phyloP scores from a whole-genome alignment of 2,888 invertebrate genomes.

The Sphaerolaimus hirsutus region DNA sequence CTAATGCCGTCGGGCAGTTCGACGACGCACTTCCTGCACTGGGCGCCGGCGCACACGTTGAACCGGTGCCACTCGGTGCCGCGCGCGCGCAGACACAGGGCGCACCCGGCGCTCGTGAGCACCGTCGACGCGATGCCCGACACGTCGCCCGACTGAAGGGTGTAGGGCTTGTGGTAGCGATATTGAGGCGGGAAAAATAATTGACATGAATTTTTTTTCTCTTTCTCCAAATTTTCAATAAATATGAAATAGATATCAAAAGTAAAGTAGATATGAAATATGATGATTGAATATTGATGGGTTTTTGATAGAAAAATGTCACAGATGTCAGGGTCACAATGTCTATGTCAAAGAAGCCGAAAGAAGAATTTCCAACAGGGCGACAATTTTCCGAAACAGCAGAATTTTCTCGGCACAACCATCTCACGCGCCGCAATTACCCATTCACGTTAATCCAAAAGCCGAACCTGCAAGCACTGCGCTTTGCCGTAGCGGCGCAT shows the following conservation, averaged over 20 bases:
- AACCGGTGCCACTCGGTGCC: conserved; percentile 6
- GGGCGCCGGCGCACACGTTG: not conserved
- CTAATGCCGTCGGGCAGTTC: conserved; percentile 5
- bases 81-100: conserved; percentile 3
- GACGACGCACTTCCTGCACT: conserved; percentile 3
- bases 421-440: not conserved
- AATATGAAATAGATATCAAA: not conserved
- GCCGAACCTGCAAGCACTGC: conserved; percentile 1
- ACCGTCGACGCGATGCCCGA: conserved; percentile 6
- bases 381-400: not conserved
- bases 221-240: not conserved
- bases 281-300: too few relatives aligned
- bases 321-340: too few relatives aligned
- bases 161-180: not conserved
- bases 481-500: conserved; percentile 4
- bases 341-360: too few relatives aligned
- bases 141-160: not conserved
- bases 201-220: not conserved
- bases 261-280: not conserved
- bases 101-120: conserved; percentile 4
- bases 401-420: not conserved
- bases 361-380: not conserved
- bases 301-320: too few relatives aligned
- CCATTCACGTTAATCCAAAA: not conserved
- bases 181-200: too few relatives aligned